Evolutionary conservation across 2,888 invertebrate species (phyloP).

Genomic region (Calliopum simillimum): DNA sequence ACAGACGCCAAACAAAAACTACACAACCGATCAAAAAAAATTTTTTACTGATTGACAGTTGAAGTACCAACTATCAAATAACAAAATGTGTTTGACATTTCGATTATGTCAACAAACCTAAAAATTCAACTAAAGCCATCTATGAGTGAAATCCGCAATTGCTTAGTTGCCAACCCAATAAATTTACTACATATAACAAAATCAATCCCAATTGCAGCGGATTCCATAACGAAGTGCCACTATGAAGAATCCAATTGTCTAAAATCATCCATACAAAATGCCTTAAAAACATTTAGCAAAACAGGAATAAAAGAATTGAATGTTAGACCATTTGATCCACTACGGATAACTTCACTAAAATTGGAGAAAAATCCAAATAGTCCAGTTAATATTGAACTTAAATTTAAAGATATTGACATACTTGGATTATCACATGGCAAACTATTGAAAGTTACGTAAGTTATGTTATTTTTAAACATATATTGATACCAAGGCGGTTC

Average conservation of each 20-base stretch:
- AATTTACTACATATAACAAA: too few relatives aligned
- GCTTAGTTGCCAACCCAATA: too few relatives aligned
- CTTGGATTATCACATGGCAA: slow-evolving; percentile 52
- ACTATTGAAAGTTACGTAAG: slow-evolving; percentile 51
- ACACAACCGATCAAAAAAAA: too few relatives aligned
- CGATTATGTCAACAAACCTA: too few relatives aligned
- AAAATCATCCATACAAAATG: slow-evolving; percentile 42
- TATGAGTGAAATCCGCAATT: too few relatives aligned
- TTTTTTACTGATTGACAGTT: too few relatives aligned
- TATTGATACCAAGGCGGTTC: too few relatives aligned
- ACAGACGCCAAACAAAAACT: too few relatives aligned
- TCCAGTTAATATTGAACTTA: slow-evolving; percentile 61
- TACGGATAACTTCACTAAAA: slow-evolving; percentile 55
- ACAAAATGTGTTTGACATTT: too few relatives aligned
- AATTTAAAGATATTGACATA: slow-evolving; percentile 57
- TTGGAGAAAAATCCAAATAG: slow-evolving; percentile 57
- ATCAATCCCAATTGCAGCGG: slow-evolving; percentile 26
- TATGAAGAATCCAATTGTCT: slow-evolving; percentile 50
- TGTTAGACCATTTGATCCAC: slow-evolving; percentile 59
- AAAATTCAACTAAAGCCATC: too few relatives aligned
- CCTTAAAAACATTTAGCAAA: slow-evolving; percentile 45
- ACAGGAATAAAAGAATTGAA: slow-evolving; percentile 57
- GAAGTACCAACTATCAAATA: too few relatives aligned
- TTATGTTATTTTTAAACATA: too few relatives aligned
- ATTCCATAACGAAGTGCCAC: slow-evolving; percentile 52